These are phyloP conservation scores for Cheilosia vulpina DNA, from an alignment of 2,888 invertebrate genomes.

Conservation along the genomic window DNA sequence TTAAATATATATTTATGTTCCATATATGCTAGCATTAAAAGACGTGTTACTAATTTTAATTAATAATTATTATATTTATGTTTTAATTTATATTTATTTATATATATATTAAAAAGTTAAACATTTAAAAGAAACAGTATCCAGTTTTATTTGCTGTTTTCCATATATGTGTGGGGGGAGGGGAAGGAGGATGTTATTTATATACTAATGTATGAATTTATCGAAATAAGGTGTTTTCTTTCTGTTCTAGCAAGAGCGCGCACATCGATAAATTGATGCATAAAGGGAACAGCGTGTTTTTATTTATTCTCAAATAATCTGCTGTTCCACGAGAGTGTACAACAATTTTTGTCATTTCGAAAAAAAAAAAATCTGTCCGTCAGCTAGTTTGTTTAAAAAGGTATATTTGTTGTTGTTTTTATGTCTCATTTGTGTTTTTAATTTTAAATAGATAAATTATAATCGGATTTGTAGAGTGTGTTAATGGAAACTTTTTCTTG, in stretches of 20 bases:
- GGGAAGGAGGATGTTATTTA: neutral
- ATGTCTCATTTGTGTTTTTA: conserved; percentile 46
- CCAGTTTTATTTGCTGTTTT: conserved; percentile 63
- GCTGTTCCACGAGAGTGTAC: conserved; percentile 49
- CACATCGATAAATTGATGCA: conserved; percentile 74
- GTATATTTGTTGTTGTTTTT: conserved; percentile 68
- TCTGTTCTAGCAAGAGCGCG: conserved; percentile 58
- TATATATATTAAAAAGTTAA: conserved; percentile 76
- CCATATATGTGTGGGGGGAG: neutral
- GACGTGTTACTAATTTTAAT: conserved; percentile 72
- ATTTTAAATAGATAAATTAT: conserved; percentile 67
- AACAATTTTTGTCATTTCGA: conserved; percentile 31
- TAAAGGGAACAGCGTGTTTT: conserved; percentile 60
- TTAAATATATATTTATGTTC: conserved; percentile 51
- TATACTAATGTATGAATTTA: conserved; percentile 57
- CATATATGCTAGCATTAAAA: conserved; percentile 74
- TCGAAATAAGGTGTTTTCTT: conserved; percentile 49
- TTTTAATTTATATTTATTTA: conserved; percentile 76
- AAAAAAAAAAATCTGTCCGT: conserved; percentile 70
- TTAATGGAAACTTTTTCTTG: conserved; percentile 66
- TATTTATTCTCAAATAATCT: conserved; percentile 40
- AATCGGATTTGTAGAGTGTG: conserved; percentile 67
- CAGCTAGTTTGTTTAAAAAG: conserved; percentile 67
- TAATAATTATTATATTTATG: conserved; percentile 76
- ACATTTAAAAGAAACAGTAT: conserved; percentile 75